These are phyloP conservation scores for Sarcophaga variegata DNA, from an alignment of 2,888 invertebrate species.

Conservation along the genomic window DNA sequence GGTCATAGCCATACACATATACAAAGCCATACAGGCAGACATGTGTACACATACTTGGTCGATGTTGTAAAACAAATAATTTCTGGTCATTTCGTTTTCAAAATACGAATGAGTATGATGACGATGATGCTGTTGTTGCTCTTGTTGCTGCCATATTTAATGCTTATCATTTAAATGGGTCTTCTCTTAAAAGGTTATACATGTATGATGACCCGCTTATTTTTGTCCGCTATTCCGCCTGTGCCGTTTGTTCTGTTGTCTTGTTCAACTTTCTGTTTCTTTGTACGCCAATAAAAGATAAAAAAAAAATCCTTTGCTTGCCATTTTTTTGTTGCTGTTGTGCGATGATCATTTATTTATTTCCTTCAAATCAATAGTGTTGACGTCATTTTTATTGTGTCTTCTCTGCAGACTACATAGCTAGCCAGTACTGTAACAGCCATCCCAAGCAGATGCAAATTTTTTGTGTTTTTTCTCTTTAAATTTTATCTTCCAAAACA, in stretches of 20 bases:
- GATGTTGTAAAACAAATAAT: conserved; percentile 36
- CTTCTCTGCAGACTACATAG: conserved; percentile 4
- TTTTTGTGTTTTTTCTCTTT: conserved; percentile 43
- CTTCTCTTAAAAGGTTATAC: conserved; percentile 66
- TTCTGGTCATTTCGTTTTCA: conserved; percentile 25
- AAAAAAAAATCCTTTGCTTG: conserved; percentile 44
- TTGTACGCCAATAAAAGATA: conserved; percentile 45
- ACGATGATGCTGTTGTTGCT: conserved; percentile 1
- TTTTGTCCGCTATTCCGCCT: conserved; percentile 3
- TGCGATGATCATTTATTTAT: conserved; percentile 56
- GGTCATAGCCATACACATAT: conserved; percentile 55
- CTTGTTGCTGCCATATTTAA: conserved; percentile 61
- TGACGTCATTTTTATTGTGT: conserved; percentile 61
- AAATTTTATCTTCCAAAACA: conserved; percentile 3
- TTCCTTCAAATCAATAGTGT: conserved; percentile 49
- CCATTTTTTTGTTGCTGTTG: conserved; percentile 35
- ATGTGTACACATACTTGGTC: background rate
- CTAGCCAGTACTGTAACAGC: background rate
- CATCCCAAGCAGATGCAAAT: conserved; percentile 65
- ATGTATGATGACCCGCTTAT: conserved; percentile 68
- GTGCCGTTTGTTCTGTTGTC: background rate
- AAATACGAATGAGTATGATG: conserved; percentile 54
- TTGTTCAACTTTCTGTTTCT: conserved; percentile 11
- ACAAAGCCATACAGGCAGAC: conserved; percentile 1
- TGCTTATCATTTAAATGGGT: conserved; percentile 69